Evolutionary conservation across 2,888 invertebrate genomes (phyloP).

Genomic region (Chaitophorus viminalis): DNA sequence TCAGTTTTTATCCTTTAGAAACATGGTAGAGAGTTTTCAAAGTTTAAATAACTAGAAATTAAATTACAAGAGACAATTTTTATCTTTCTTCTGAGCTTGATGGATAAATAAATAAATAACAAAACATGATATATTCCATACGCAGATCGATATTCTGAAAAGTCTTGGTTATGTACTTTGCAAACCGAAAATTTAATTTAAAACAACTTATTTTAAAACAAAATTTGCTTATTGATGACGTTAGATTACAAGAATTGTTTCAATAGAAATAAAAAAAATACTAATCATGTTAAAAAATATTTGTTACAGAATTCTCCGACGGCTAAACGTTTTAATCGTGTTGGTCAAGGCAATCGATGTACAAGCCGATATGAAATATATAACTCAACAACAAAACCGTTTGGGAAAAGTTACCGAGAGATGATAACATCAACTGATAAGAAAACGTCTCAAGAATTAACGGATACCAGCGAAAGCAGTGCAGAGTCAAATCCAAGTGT

Average conservation of each 20-base stretch:
- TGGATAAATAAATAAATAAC: neutral
- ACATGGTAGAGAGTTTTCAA: neutral
- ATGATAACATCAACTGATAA: conserved; percentile 40
- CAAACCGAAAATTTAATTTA: neutral
- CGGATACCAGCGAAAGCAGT: conserved; percentile 66
- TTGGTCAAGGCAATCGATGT: conserved; percentile 49
- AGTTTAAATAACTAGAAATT: neutral
- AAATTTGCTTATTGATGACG: too few relatives aligned
- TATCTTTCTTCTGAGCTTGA: neutral
- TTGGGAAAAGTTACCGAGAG: conserved; percentile 63
- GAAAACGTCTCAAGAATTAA: conserved; percentile 64
- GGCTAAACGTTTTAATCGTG: conserved; percentile 40
- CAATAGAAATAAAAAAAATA: neutral
- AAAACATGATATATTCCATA: neutral
- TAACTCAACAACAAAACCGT: conserved; percentile 63
- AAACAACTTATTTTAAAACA: too few relatives aligned
- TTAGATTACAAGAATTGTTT: neutral
- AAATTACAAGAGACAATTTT: neutral
- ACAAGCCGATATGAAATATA: conserved; percentile 64
- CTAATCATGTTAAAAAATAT: neutral
- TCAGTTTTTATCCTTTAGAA: neutral
- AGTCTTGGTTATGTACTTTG: neutral
- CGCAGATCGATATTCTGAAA: neutral
- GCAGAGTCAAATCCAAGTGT: conserved; percentile 56
- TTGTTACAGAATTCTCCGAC: conserved; percentile 35